Conservation (phyloP, 30 jellyfish, hydroid and myxozoan genomes). For the Sanderia malayensis region DNA sequence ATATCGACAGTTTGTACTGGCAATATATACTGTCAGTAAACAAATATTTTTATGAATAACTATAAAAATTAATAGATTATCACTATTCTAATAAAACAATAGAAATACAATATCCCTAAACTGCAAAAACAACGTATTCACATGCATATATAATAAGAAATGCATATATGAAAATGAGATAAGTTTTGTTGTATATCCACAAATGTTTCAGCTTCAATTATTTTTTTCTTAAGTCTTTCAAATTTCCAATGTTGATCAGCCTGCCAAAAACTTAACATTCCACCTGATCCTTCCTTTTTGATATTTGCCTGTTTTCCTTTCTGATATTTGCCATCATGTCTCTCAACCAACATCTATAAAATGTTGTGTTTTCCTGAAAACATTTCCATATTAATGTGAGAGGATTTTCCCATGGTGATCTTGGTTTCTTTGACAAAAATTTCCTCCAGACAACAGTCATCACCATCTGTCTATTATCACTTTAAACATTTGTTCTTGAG, state of each 20-base stretch:
- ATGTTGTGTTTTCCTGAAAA: background rate
- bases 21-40: no score
- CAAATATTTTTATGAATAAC: background rate
- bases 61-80: no score
- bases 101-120: background rate
- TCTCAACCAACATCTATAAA: background rate
- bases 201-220: background rate
- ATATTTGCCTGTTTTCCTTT: background rate
- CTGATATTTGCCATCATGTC: background rate
- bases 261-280: no score
- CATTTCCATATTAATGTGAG: no score
- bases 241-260: no score
- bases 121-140: background rate
- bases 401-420: no score
- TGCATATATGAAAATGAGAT: background rate
- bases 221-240: no score
- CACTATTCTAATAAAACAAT: background rate
- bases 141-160: background rate
- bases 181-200: background rate
- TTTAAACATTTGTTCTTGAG: constrained; percentile 66
- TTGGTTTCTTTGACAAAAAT: no score
- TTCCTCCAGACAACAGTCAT: background rate
- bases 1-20: no score
- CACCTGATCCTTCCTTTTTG: no score
- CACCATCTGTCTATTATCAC: background rate